Percentiles rank a stretch among this genome's conserved stretches.
phyloP scores from a whole-genome alignment of 1,140 invertebrate species.

The Wiebesia pumilae region DNA sequence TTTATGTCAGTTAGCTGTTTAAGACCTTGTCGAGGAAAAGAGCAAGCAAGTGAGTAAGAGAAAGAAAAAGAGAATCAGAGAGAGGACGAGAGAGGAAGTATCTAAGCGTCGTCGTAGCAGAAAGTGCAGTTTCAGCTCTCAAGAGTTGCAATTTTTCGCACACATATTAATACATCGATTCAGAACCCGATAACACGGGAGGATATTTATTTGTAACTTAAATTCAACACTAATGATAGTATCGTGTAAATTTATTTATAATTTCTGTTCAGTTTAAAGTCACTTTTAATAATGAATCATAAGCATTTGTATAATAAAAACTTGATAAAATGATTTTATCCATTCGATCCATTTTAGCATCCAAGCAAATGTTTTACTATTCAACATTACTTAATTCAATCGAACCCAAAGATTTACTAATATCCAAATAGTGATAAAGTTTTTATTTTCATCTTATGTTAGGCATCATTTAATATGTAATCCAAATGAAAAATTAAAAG shows the following conservation, averaged over 20 bases:
- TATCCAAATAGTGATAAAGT: background rate
- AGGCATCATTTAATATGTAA: background rate
- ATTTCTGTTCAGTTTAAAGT: background rate
- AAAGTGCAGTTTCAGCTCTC: background rate
- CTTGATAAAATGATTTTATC: background rate
- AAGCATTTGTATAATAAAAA: background rate
- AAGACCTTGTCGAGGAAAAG: conserved; percentile 15
- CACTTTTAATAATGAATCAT: background rate
- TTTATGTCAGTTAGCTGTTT: conserved; percentile 60
- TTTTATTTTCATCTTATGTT: background rate
- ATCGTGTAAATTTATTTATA: background rate
- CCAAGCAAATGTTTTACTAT: background rate
- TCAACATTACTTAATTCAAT: background rate
- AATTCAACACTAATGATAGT: background rate
- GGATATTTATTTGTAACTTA: background rate
- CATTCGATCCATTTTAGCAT: background rate
- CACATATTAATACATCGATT: background rate
- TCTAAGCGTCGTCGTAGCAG: background rate
- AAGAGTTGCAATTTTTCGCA: background rate
- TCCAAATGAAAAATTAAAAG: background rate
- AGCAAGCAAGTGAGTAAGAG: background rate
- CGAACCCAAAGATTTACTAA: background rate
- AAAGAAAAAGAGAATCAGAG: background rate
- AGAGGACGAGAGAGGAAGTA: background rate
- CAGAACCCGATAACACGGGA: background rate